Evolutionary conservation across 2,888 invertebrate genomes (phyloP).

Genomic region (Amphimallon solstitiale): DNA sequence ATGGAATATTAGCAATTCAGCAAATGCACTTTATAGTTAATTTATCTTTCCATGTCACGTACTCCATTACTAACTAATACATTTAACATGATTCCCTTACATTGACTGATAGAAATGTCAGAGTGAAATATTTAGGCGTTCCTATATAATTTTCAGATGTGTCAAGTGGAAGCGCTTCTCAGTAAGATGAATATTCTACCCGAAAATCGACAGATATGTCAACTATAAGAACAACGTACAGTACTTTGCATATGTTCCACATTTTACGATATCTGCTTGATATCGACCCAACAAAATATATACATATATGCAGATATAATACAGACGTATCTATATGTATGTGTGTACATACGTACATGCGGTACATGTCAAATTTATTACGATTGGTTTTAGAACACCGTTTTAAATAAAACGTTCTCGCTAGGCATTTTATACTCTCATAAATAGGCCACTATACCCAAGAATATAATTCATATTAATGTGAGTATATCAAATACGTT

Average conservation of each 20-base stretch:
- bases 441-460: too few species aligned
- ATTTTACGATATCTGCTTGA: slow-evolving; percentile 14
- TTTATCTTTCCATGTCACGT: too few species aligned
- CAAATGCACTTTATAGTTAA: not conserved
- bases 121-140: not conserved
- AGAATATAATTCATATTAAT: too few species aligned
- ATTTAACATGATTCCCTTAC: not conserved
- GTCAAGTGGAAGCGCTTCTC: not conserved
- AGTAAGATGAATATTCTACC: slow-evolving; percentile 12
- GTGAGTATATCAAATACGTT: not conserved
- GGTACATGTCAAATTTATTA: slow-evolving; percentile 1
- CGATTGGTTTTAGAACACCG: not conserved
- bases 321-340: too few species aligned
- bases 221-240: slow-evolving; percentile 13
- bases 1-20: not conserved
- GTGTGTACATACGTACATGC: too few species aligned
- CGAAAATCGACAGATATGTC: slow-evolving; percentile 16
- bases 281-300: slow-evolving; percentile 9
- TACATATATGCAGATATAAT: too few species aligned
- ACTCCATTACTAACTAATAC: not conserved
- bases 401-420: not conserved
- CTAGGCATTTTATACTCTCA: not conserved
- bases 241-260: slow-evolving; percentile 8
- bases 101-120: slow-evolving; percentile 4
- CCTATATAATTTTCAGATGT: slow-evolving; percentile 13